Percentiles rank a stretch among this genome's conserved stretches.
Evolutionary conservation across 2,797 vertebrate species (phyloP).

Genomic region (Pantherophis vulpinus): DNA sequence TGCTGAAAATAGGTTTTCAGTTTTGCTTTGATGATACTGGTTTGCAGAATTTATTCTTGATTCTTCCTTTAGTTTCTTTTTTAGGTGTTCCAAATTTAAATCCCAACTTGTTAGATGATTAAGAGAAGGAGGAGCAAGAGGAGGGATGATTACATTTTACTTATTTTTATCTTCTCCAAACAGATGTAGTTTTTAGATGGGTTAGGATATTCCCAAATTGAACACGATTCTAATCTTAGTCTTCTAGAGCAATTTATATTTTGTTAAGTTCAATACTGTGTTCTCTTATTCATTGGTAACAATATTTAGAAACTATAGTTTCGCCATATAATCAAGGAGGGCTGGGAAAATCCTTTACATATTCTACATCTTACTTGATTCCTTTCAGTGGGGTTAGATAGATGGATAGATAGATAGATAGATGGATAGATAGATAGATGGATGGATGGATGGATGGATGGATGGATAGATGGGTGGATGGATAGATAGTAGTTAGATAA

Average conservation of each 20-base stretch:
- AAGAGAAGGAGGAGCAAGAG: not conserved
- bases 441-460: not conserved
- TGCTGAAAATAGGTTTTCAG: not conserved
- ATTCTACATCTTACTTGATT: not conserved
- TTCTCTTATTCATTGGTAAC: not conserved
- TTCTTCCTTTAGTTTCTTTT: not conserved
- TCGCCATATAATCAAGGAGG: not conserved
- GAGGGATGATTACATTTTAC: not conserved
- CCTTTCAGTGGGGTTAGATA: not conserved
- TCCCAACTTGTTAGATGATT: not conserved
- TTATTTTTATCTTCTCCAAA: not conserved
- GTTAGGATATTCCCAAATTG: not conserved
- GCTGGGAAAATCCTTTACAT: not conserved
- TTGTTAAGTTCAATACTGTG: not conserved
- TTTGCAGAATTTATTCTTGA: not conserved
- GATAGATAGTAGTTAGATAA: not conserved
- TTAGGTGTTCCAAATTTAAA: not conserved
- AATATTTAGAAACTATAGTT: not conserved
- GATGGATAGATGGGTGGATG: not conserved
- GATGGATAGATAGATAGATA: too few species aligned
- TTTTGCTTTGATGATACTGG: not conserved
- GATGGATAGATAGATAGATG: rapidly evolving
- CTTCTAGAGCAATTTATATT: not conserved
- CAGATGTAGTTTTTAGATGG: not conserved
- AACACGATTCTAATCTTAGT: not conserved